Conservation (phyloP, 2,113 vertebrate genomes). For the Hippocampus barbouri region DNA sequence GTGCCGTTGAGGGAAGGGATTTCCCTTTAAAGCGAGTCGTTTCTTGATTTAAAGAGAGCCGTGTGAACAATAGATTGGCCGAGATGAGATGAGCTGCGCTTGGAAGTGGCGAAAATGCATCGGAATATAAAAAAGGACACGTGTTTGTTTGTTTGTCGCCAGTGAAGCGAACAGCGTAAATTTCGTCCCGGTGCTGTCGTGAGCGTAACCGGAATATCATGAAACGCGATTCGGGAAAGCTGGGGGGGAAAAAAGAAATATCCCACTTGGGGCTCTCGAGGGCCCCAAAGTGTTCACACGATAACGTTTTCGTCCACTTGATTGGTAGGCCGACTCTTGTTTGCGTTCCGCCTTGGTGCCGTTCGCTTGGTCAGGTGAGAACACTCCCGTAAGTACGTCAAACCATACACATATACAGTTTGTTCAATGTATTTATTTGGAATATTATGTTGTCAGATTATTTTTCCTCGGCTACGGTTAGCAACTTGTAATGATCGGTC, state of each 20-base stretch:
- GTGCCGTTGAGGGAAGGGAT: conserved; percentile 63
- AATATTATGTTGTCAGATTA: no score
- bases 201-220: not conserved
- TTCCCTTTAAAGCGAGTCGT: conserved; percentile 59
- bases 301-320: not conserved
- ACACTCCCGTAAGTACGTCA: not conserved
- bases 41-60: conserved; percentile 52
- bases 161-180: not conserved
- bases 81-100: conserved; percentile 50
- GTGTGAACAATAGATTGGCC: conserved; percentile 52
- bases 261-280: not conserved
- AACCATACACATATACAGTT: not conserved
- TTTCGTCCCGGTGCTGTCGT: not conserved
- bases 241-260: not conserved
- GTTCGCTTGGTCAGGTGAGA: not conserved
- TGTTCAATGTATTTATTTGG: no score
- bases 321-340: not conserved
- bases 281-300: not conserved
- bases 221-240: not conserved
- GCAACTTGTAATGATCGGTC: no score
- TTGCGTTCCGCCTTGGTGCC: not conserved
- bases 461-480: no score
- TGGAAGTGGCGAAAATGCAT: conserved; percentile 33
- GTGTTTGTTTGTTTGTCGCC: conserved; percentile 15
- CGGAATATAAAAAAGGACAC: conserved; percentile 20